phyloP scores from a whole-genome alignment of 2,797 vertebrate genomes.

The Hephaestus fuliginosus region DNA sequence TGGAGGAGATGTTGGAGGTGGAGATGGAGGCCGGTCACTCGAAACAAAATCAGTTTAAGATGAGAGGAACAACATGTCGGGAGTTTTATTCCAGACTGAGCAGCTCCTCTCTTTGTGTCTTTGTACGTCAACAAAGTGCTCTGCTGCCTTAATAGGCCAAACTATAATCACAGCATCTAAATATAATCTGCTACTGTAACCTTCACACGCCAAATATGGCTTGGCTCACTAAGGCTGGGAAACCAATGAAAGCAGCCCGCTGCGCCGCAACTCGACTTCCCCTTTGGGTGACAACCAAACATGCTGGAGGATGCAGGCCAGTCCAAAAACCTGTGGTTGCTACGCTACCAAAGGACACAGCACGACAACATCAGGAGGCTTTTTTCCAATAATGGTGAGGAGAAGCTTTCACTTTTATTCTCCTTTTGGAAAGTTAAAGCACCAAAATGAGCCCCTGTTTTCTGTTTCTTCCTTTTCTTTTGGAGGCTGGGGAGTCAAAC shows the following conservation, averaged over 20 bases:
- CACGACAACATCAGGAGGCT: conserved; percentile 19
- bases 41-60: conserved; percentile 3
- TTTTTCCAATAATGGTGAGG: background rate
- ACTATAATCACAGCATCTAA: conserved; percentile 50
- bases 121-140: background rate
- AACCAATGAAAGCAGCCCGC: conserved; percentile 49
- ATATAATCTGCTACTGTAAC: conserved; percentile 64
- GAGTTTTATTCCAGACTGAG: background rate
- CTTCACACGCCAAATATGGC: conserved; percentile 62
- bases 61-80: background rate
- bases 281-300: conserved; percentile 44
- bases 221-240: conserved; percentile 15
- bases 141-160: conserved; percentile 9
- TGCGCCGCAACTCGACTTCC: conserved; percentile 1
- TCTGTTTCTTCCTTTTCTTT: background rate
- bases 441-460: background rate
- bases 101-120: no score
- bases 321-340: conserved; percentile 40
- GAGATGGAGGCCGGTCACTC: background rate
- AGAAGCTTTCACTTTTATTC: background rate
- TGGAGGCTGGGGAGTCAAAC: background rate
- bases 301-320: background rate
- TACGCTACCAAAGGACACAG: conserved; percentile 44
- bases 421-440: background rate
- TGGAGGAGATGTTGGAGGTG: conserved; percentile 9